phyloP scores from a whole-genome alignment of 2,797 vertebrate genomes.

The Potorous gilbertii region DNA sequence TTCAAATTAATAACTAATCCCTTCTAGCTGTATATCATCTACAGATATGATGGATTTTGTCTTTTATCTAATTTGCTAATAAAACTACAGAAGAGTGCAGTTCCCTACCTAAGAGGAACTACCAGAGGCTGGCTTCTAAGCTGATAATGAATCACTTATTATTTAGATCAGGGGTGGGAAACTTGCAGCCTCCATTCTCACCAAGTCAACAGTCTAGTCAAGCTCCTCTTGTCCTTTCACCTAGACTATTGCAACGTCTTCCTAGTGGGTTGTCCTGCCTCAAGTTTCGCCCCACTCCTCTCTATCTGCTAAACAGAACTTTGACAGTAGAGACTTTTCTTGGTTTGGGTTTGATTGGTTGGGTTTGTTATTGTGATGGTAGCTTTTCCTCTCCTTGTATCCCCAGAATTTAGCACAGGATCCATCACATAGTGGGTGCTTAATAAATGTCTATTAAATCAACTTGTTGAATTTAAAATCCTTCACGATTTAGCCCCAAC shows the following conservation, averaged over 20 bases:
- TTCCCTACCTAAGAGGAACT: neutral
- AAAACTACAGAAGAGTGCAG: neutral
- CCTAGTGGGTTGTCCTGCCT: neutral
- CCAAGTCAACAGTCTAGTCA: neutral
- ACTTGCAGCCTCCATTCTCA: neutral
- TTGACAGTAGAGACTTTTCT: neutral
- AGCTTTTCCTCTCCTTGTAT: neutral
- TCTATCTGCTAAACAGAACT: neutral
- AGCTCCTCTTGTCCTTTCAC: neutral
- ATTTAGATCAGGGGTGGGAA: too few species aligned
- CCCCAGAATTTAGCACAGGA: neutral
- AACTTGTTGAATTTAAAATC: neutral
- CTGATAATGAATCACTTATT: neutral
- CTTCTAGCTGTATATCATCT: neutral
- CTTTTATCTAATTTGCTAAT: neutral
- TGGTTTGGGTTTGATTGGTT: neutral
- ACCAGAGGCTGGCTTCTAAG: neutral
- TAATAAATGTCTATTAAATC: neutral
- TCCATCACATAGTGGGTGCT: neutral
- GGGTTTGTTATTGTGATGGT: neutral
- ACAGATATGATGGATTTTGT: too few species aligned
- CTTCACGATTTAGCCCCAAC: neutral
- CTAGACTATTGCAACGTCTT: neutral
- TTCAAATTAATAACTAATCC: neutral
- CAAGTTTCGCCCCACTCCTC: neutral